Evolutionary conservation across 2,113 vertebrate genomes (phyloP).

Genomic region (Merops nubicus): DNA sequence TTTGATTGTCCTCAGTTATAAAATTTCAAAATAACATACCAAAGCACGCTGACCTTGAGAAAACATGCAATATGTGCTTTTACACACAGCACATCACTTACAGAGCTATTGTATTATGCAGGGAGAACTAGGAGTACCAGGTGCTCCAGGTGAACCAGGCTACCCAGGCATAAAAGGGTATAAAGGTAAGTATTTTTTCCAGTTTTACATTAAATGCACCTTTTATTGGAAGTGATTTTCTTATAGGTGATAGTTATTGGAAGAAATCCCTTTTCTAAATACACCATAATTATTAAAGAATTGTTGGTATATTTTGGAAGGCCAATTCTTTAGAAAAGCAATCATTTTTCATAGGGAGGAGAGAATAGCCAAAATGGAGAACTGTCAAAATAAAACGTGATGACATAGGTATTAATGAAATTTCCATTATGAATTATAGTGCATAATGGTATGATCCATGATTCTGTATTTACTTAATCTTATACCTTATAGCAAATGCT

Average conservation of each 20-base stretch:
- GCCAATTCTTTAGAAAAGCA: not conserved
- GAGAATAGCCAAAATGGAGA: not conserved
- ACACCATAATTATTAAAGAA: not conserved
- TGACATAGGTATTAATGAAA: not conserved
- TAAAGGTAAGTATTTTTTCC: slow-evolving; percentile 77
- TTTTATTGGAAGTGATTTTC: not conserved
- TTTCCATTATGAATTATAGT: not conserved
- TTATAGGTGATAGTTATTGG: not conserved
- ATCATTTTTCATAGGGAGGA: not conserved
- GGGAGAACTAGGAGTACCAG: slow-evolving; percentile 85
- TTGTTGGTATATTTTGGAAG: not conserved
- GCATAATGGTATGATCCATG: not conserved
- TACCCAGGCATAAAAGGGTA: slow-evolving; percentile 87
- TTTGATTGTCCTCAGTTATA: not conserved
- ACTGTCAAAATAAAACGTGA: not conserved
- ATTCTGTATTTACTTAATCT: not conserved
- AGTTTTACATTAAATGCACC: not conserved
- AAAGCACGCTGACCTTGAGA: not conserved
- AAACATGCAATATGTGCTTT: not conserved
- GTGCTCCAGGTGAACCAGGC: slow-evolving; percentile 84
- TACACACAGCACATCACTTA: not conserved
- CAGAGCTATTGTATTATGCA: slow-evolving; percentile 64
- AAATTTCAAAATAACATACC: not conserved
- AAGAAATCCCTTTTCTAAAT: not conserved
- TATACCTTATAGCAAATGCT: not conserved